Evolutionary conservation across 1,140 invertebrate species (phyloP), one percentile per base, ranked within the genome.

Genomic region (Drosophila biarmipes): DNA sequence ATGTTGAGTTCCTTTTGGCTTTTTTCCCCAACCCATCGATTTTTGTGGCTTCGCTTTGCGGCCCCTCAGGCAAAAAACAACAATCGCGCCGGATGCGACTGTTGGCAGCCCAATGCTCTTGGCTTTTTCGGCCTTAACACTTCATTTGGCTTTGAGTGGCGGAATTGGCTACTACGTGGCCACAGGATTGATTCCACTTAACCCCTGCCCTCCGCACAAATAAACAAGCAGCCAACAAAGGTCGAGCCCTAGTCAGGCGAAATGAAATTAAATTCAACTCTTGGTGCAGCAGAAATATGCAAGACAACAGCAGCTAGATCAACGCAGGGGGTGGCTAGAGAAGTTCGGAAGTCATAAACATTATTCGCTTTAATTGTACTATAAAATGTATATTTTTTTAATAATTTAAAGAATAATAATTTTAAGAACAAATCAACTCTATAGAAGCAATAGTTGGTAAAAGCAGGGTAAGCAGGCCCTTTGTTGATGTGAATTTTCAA

Each of bases 191-290:
- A 17, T 14, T 15, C 48, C 62, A 68, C 21, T 43, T 15, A 12
- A 6, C 45, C 54, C 21, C 45, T 46, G 17, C 5, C 11, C 15
- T 11, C 11, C 37, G 46, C 62, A 56, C 49, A 71, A 81, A 86
- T 68, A 78, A 86, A 69, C 68, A 71, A 76, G 35, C 45, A 67
- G 40, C 43, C 66, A 66, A 58, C 49, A 71, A 55, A 27, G 55
- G 43, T 49, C 51, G 24, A 57, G 21, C 17, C 19, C 8, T 14
- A 57, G 59, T 57, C 61, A 46, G 21, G 42, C 35, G 55, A 62
- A 87, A 80, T 86, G 24, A 77, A 80, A 78, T 86, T 78, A 87
- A 78, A 64, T 59, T 80, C 35, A 62, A 42, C 68, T 54, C 21
- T 42, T 46, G 4, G 6, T 46, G 27, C 53, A 48, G 34, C 45